Conservation (phyloP, 2,888 invertebrate genomes). For the Hymenopus coronatus region DNA sequence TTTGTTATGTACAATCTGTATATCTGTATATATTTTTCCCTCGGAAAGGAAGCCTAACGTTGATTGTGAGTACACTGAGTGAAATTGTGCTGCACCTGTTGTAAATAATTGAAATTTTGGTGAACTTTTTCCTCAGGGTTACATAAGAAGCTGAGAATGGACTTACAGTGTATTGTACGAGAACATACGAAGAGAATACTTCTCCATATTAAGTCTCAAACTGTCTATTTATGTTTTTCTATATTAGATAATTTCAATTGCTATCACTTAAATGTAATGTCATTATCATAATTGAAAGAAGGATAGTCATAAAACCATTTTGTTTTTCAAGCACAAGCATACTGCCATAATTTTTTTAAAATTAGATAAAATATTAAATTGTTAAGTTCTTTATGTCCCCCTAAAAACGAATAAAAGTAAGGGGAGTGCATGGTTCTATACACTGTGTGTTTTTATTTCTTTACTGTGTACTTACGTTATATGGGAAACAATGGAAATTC, state of each 20-base stretch:
- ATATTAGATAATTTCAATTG: background rate
- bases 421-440: background rate
- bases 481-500: too few relatives aligned
- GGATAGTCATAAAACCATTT: background rate
- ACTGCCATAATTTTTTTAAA: background rate
- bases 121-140: background rate
- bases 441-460: background rate
- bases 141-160: background rate
- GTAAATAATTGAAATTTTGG: background rate
- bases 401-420: background rate
- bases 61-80: background rate
- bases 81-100: background rate
- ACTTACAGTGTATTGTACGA: background rate
- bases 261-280: background rate
- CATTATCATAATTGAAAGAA: background rate
- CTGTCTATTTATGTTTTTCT: background rate
- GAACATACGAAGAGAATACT: background rate
- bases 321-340: background rate
- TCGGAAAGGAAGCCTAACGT: background rate
- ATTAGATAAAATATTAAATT: background rate
- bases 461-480: background rate
- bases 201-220: background rate
- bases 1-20: background rate
- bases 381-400: background rate
- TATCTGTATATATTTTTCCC: background rate